Conservation (phyloP, 2,797 vertebrate genomes). For the Phoeniculus purpureus region DNA sequence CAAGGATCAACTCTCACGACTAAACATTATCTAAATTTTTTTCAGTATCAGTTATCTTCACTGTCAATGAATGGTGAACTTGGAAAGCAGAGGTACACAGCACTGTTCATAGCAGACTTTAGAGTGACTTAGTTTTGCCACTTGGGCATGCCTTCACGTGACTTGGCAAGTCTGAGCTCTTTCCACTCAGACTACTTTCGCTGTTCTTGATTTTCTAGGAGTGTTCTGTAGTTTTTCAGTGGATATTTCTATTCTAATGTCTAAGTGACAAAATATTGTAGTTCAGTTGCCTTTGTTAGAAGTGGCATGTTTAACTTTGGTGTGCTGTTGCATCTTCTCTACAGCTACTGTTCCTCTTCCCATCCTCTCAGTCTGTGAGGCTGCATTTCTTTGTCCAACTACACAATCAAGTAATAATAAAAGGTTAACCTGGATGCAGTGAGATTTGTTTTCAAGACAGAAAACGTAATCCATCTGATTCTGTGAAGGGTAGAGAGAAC, state of each 20-base stretch:
- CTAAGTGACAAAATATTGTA: neutral
- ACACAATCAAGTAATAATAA: neutral
- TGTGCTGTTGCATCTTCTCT: neutral
- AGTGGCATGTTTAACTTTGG: neutral
- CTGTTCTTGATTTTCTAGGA: neutral
- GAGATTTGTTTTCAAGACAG: neutral
- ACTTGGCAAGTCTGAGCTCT: neutral
- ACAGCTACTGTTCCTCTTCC: neutral
- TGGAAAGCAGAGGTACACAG: neutral
- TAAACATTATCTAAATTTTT: neutral
- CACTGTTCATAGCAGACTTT: neutral
- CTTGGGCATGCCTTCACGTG: neutral
- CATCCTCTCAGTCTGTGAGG: neutral
- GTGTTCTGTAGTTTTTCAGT: neutral
- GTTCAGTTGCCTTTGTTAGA: neutral
- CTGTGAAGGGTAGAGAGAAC: neutral
- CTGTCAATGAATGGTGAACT: neutral
- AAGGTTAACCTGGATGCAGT: neutral
- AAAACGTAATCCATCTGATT: neutral
- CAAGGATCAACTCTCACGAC: neutral
- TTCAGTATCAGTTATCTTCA: neutral
- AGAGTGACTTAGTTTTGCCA: neutral
- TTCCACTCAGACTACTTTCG: neutral
- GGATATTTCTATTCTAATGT: neutral
- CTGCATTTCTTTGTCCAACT: neutral